A percentile compares a stretch with the other conserved stretches of the same genome.
Conservation (phyloP, 1,140 invertebrate species). For the Papilio machaon region DNA sequence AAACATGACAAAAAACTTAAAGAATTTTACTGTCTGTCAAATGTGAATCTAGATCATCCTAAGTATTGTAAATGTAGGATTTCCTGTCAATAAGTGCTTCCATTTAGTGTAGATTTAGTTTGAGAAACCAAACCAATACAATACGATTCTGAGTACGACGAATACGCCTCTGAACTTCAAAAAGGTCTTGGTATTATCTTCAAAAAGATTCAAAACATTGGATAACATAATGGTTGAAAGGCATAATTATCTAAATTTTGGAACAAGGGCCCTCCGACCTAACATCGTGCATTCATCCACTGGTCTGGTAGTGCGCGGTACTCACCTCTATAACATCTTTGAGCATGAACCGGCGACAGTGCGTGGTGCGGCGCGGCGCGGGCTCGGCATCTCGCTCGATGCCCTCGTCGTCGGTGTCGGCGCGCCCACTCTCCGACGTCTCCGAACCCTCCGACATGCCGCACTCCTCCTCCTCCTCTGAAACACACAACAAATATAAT, state of each 20-base stretch:
- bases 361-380: conserved; percentile 76
- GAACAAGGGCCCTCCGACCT: not conserved
- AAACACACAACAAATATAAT: conserved; percentile 38
- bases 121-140: no score
- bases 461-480: conserved; percentile 73
- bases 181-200: no score
- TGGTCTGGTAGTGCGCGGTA: not conserved
- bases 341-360: conserved; percentile 67
- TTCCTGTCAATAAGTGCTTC: not conserved
- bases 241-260: not conserved
- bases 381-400: conserved; percentile 94
- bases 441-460: conserved; percentile 65
- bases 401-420: conserved; percentile 93
- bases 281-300: not conserved
- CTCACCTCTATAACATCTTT: conserved; percentile 75
- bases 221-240: not conserved
- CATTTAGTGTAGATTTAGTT: no score
- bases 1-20: not conserved
- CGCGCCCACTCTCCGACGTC: conserved; percentile 71
- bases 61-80: not conserved
- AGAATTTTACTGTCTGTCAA: not conserved
- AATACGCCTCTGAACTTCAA: no score
- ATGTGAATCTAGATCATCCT: not conserved
- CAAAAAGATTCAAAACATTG: no score
- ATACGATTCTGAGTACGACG: no score